A percentile compares a stretch with the other conserved stretches of the same genome.
These are phyloP conservation scores for Pristionchus mayeri DNA, from an alignment of 2,888 invertebrate species.

Conservation along the genomic window DNA sequence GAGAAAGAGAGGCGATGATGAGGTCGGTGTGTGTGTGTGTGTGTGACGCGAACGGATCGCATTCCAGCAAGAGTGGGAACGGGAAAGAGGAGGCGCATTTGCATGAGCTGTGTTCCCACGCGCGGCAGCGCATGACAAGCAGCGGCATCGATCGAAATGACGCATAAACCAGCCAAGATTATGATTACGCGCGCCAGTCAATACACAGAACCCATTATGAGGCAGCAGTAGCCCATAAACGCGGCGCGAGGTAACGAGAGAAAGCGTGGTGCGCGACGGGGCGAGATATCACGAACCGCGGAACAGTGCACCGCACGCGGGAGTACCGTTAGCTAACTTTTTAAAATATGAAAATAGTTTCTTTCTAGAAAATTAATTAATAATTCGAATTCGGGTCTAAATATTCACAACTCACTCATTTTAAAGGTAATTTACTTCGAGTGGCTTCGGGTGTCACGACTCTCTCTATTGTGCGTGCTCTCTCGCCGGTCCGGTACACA, in stretches of 20 bases:
- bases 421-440: too few relatives aligned
- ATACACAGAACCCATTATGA: slow-evolving; percentile 37
- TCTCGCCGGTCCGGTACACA: too few relatives aligned
- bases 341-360: not conserved
- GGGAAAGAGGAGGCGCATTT: not conserved
- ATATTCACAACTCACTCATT: too few relatives aligned
- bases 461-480: too few relatives aligned
- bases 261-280: not conserved
- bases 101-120: not conserved
- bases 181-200: slow-evolving; percentile 18
- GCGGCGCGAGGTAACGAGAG: slow-evolving; percentile 24
- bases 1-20: slow-evolving; percentile 9
- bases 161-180: slow-evolving; percentile 33
- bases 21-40: too few relatives aligned
- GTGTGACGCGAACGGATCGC: not conserved
- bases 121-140: not conserved
- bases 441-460: too few relatives aligned
- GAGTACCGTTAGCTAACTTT: too few relatives aligned
- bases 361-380: too few relatives aligned
- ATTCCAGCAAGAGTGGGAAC: not conserved
- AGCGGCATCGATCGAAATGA: slow-evolving; percentile 15
- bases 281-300: not conserved
- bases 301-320: not conserved
- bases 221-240: slow-evolving; percentile 42
- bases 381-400: too few relatives aligned